Conservation (phyloP, 2,113 vertebrate species). For the Synodontis membranacea region DNA sequence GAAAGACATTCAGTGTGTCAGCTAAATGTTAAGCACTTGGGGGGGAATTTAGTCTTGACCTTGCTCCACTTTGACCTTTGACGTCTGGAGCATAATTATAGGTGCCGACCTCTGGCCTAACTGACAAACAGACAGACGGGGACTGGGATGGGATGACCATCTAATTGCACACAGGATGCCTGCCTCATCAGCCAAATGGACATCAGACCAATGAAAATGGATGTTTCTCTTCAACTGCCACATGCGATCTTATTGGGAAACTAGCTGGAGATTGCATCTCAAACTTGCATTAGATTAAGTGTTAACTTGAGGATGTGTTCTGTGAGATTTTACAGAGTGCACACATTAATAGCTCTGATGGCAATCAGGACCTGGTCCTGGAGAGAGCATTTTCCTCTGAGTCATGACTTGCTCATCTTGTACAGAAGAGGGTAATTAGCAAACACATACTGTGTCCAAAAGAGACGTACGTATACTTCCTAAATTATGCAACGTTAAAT, state of each 20-base stretch:
- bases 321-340: background rate
- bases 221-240: constrained; percentile 30
- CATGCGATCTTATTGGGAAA: constrained; percentile 9
- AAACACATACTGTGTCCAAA: background rate
- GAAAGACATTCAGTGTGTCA: constrained; percentile 8
- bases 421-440: background rate
- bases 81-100: constrained; percentile 54
- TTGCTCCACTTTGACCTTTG: constrained; percentile 51
- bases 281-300: constrained; percentile 14
- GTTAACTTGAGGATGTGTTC: constrained; percentile 8
- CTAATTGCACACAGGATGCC: constrained; percentile 53
- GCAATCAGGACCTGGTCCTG: background rate
- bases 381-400: background rate
- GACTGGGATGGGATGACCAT: constrained; percentile 38
- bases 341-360: constrained; percentile 17
- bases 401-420: background rate
- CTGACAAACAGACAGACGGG: constrained; percentile 39
- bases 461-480: background rate
- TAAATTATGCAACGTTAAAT: background rate
- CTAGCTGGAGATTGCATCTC: background rate
- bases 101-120: constrained; percentile 49
- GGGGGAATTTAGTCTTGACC: constrained; percentile 44
- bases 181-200: constrained; percentile 49
- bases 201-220: constrained; percentile 38
- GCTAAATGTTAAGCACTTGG: constrained; percentile 28